Percentiles rank a stretch among this genome's conserved stretches.
Conservation (phyloP, 2,113 vertebrate species). For the Aythya baeri region DNA sequence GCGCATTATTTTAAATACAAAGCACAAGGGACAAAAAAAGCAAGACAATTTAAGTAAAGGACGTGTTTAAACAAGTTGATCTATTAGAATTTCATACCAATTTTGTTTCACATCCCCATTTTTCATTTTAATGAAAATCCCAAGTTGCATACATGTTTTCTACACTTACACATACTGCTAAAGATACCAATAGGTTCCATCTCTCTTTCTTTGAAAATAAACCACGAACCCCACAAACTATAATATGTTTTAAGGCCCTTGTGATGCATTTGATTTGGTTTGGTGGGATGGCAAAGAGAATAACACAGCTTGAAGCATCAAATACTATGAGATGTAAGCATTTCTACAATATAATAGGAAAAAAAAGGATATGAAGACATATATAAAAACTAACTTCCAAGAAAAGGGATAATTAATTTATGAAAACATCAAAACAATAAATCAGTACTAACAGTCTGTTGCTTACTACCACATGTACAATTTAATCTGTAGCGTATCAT, state of each 20-base stretch:
- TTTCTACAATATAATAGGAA: not conserved
- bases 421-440: not conserved
- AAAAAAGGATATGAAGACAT: not conserved
- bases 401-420: not conserved
- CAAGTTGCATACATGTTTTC: not conserved
- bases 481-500: not conserved
- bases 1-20: not conserved
- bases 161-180: not conserved
- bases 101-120: not conserved
- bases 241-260: not conserved
- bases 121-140: not conserved
- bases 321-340: not conserved
- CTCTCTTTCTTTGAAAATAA: not conserved
- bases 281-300: not conserved
- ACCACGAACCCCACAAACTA: not conserved
- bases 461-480: not conserved
- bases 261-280: not conserved
- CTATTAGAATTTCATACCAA: not conserved
- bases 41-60: not conserved
- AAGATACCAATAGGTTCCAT: not conserved
- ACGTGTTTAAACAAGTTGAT: not conserved
- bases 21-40: not conserved
- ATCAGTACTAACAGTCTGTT: not conserved
- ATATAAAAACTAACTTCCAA: not conserved
- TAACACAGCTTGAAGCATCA: not conserved